phyloP scores from a whole-genome alignment of 2,888 invertebrate species.

The Morinoia aosen region DNA sequence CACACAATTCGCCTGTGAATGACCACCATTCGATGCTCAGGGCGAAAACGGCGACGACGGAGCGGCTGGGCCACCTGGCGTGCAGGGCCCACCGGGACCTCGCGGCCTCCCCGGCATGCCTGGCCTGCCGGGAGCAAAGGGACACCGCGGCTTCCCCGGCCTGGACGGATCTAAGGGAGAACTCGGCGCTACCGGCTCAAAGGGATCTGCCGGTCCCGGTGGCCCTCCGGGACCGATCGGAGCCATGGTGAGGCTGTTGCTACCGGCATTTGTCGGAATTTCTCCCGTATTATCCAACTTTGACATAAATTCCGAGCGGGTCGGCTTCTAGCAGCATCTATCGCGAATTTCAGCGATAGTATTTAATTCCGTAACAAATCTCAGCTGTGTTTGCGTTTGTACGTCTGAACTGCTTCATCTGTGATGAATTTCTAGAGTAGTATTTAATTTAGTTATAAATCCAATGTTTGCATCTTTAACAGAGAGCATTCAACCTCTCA shows the following conservation, averaged over 20 bases:
- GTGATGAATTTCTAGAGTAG: too few relatives aligned
- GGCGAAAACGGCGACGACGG: slow-evolving; percentile 81
- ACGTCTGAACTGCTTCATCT: too few relatives aligned
- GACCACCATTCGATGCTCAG: too few relatives aligned
- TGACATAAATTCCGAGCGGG: neutral
- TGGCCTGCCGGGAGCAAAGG: slow-evolving; percentile 85
- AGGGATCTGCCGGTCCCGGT: slow-evolving; percentile 79
- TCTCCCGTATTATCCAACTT: neutral
- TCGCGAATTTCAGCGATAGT: too few relatives aligned
- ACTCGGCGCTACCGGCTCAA: slow-evolving; percentile 82
- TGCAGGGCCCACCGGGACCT: slow-evolving; percentile 81
- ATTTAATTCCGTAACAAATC: too few relatives aligned
- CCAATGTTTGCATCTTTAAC: too few relatives aligned
- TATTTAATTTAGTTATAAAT: too few relatives aligned
- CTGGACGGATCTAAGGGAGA: slow-evolving; percentile 87
- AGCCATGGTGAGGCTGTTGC: slow-evolving; percentile 75
- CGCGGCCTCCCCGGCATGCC: slow-evolving; percentile 83
- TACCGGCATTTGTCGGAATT: neutral
- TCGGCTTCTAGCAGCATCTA: too few relatives aligned
- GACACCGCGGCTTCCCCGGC: slow-evolving; percentile 86
- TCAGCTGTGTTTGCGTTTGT: too few relatives aligned
- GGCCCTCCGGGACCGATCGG: slow-evolving; percentile 78
- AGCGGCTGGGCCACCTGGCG: slow-evolving; percentile 82
- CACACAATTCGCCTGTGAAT: too few relatives aligned
- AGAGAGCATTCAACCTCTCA: too few relatives aligned